A percentile compares a stretch with the other conserved stretches of the same genome.
phyloP scores from a whole-genome alignment of 2,888 invertebrate genomes.

The Plagodis pulveraria region DNA sequence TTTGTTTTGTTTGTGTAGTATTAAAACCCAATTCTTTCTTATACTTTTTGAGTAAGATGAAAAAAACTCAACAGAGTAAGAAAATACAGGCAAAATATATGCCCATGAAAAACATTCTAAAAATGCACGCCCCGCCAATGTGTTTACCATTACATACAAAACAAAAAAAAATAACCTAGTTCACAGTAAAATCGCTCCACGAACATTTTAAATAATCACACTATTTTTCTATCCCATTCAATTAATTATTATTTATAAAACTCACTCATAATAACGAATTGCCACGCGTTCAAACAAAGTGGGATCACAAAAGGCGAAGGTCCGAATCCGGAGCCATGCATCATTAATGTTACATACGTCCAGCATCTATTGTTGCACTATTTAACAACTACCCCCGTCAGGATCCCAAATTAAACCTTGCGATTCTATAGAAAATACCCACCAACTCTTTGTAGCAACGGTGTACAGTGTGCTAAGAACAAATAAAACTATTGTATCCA shows the following conservation, averaged over 20 bases:
- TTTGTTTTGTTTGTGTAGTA: no score
- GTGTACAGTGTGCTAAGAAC: slow-evolving; percentile 40
- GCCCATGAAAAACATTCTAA: no score
- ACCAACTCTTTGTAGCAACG: slow-evolving; percentile 65
- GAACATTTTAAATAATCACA: no score
- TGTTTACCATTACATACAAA: no score
- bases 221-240: no score
- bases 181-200: no score
- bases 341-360: slow-evolving; percentile 69
- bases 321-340: slow-evolving; percentile 69
- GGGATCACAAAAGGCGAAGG: slow-evolving; percentile 69
- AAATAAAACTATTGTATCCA: slow-evolving; percentile 76
- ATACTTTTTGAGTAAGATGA: no score
- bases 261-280: slow-evolving; percentile 34
- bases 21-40: no score
- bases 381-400: slow-evolving; percentile 69
- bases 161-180: no score
- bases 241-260: neutral
- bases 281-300: slow-evolving; percentile 49
- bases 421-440: slow-evolving; percentile 75
- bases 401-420: slow-evolving; percentile 61
- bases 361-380: slow-evolving; percentile 80
- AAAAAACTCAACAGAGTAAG: no score
- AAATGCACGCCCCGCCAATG: no score
- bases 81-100: no score